phyloP scores from a whole-genome alignment of 2,113 vertebrate genomes.

The Nibea coibor region DNA sequence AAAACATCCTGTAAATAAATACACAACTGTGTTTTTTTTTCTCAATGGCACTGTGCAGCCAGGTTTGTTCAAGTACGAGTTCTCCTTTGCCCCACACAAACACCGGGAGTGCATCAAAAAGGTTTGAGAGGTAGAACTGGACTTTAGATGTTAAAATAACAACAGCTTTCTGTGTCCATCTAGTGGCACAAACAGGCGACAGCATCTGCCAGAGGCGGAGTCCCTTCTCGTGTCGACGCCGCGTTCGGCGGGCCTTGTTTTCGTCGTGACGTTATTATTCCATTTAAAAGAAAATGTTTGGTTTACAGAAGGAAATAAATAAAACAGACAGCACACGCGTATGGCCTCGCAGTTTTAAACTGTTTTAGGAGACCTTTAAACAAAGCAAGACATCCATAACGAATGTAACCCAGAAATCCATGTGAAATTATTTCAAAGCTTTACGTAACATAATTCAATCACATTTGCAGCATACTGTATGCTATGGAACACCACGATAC shows the following conservation, averaged over 20 bases:
- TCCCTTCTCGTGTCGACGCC: background rate
- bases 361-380: constrained; percentile 1
- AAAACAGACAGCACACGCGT: constrained; percentile 1
- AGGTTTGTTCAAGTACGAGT: background rate
- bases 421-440: background rate
- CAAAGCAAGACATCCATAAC: background rate
- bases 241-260: background rate
- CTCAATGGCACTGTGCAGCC: background rate
- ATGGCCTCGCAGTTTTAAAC: background rate
- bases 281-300: background rate
- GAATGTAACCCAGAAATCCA: constrained; percentile 23
- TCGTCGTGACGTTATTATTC: constrained; percentile 4
- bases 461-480: constrained; percentile 1
- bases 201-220: background rate
- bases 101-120: background rate
- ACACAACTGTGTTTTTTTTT: background rate
- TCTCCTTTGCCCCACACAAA: background rate
- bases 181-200: constrained; percentile 55
- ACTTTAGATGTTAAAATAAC: background rate
- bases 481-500: background rate
- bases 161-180: constrained; percentile 51
- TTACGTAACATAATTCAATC: background rate
- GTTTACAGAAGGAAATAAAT: background rate
- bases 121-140: background rate
- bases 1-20: background rate